Percentiles rank a stretch among this genome's conserved stretches.
Evolutionary conservation across 2,113 vertebrate genomes (phyloP).

Genomic region (Microcebus lehilahytsara): DNA sequence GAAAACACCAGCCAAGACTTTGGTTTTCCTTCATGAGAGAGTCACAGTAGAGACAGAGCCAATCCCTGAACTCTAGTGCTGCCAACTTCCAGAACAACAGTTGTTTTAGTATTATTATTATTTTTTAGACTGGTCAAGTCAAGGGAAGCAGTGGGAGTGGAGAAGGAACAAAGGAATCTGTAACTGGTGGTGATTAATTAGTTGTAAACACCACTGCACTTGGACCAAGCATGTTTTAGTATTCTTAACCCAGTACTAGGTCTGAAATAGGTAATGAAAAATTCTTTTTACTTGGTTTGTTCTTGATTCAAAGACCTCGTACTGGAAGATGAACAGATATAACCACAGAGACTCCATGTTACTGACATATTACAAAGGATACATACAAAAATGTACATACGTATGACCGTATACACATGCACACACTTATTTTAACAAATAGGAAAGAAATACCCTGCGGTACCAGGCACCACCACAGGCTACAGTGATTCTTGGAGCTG

Average conservation of each 20-base stretch:
- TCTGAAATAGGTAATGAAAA: conserved; percentile 26
- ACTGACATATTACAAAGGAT: conserved; percentile 6
- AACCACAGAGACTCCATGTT: background rate
- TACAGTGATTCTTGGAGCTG: conserved; percentile 35
- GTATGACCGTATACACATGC: background rate
- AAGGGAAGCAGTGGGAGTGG: no score
- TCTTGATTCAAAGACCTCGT: conserved; percentile 8
- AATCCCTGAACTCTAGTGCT: background rate
- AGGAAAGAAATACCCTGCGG: background rate
- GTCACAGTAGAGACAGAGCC: background rate
- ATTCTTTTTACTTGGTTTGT: conserved; percentile 25
- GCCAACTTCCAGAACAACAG: conserved; percentile 12
- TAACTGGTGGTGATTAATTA: no score
- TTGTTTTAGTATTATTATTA: background rate
- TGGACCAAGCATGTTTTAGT: background rate
- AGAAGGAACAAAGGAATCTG: no score
- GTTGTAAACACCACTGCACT: no score
- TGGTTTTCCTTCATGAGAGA: background rate
- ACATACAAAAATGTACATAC: background rate
- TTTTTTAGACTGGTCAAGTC: no score
- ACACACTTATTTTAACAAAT: background rate
- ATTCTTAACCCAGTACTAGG: background rate
- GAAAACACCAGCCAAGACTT: background rate
- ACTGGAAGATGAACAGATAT: conserved; percentile 8
- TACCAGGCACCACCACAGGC: conserved; percentile 44